Evolutionary conservation across 2,888 invertebrate species (phyloP).

Genomic region (Apantesis nais): DNA sequence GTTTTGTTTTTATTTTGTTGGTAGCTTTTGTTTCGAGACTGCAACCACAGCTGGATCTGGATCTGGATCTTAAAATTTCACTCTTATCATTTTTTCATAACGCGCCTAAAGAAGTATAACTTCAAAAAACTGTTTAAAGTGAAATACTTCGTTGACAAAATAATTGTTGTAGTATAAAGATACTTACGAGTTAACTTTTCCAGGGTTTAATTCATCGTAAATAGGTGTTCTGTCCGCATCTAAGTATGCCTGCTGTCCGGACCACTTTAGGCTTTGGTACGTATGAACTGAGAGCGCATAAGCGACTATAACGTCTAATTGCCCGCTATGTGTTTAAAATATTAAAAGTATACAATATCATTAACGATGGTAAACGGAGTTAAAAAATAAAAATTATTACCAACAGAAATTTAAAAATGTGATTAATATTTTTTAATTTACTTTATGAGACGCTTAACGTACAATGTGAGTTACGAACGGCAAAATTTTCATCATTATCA

Average conservation of each 20-base stretch:
- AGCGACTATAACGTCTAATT: constrained; percentile 34
- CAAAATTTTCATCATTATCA: too few species aligned
- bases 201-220: background rate
- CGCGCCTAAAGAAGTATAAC: too few species aligned
- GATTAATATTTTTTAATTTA: too few species aligned
- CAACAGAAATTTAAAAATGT: background rate
- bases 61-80: too few species aligned
- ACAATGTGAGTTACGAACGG: background rate
- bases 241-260: constrained; percentile 20
- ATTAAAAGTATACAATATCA: background rate
- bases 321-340: constrained; percentile 26
- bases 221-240: constrained; percentile 20
- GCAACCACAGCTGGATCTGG: too few species aligned
- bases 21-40: too few species aligned
- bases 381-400: background rate
- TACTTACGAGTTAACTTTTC: background rate
- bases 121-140: too few species aligned
- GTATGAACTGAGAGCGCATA: constrained; percentile 39
- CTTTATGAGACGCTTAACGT: background rate
- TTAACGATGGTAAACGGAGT: background rate
- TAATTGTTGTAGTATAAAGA: background rate
- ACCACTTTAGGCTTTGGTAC: background rate
- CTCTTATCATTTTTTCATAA: too few species aligned
- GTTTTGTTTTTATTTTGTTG: too few species aligned
- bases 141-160: background rate